Conservation (phyloP, 1,140 invertebrate species). For the Manduca sexta region DNA sequence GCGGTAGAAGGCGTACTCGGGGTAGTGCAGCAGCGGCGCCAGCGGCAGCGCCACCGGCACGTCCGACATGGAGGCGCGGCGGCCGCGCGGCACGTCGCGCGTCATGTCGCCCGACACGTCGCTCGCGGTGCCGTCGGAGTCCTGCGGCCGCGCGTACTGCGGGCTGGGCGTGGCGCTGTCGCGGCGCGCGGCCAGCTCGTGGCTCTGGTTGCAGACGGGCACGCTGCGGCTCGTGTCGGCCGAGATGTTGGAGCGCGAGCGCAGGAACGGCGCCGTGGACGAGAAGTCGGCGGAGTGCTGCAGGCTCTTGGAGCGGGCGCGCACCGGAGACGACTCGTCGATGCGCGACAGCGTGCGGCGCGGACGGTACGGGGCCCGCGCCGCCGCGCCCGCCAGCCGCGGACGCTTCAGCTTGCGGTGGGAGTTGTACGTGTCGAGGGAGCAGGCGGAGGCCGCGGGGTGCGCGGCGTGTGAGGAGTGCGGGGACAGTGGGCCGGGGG, state of each 20-base stretch:
- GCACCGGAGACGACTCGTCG: no score
- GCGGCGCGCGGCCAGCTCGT: conserved; percentile 31
- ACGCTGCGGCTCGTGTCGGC: conserved; percentile 59
- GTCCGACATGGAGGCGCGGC: conserved; percentile 50
- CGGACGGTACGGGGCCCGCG: no score
- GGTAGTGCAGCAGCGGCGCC: conserved; percentile 55
- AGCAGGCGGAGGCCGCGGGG: conserved; percentile 23
- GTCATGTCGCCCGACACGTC: conserved; percentile 45
- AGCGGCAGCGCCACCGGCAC: conserved; percentile 54
- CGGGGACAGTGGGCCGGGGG: conserved; percentile 22
- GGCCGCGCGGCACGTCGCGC: conserved; percentile 32
- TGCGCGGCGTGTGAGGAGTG: conserved; percentile 15
- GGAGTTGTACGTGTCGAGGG: conserved; percentile 52
- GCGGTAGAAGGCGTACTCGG: conserved; percentile 52
- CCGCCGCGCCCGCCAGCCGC: no score
- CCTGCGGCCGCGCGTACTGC: conserved; percentile 55
- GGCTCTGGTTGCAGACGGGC: conserved; percentile 55
- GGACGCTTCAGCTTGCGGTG: conserved; percentile 48
- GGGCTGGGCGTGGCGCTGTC: conserved; percentile 47
- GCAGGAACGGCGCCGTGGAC: conserved; percentile 41
- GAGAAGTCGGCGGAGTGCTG: conserved; percentile 52
- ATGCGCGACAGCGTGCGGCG: no score
- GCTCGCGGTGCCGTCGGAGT: conserved; percentile 43
- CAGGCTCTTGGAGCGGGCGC: conserved; percentile 51
- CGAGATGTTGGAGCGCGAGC: conserved; percentile 53